Evolutionary conservation across 2,797 vertebrate species (phyloP), one percentile per base, ranked within the genome.

Genomic region (Crenichthys baileyi): DNA sequence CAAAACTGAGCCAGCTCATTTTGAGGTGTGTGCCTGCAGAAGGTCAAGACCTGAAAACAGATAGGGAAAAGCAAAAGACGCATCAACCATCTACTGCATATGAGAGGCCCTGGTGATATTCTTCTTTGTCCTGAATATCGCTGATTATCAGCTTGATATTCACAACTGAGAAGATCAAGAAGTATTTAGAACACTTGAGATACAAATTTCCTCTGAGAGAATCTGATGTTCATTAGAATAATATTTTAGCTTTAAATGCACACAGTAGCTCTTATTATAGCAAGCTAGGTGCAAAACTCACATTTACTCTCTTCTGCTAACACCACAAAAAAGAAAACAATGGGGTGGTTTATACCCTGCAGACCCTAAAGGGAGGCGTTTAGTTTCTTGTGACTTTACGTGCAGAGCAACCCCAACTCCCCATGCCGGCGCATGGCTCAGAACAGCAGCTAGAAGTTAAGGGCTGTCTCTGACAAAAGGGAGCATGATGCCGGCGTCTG

Each of bases 1-100:
- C 95, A 95, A 95, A 96, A 96, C 96, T 96, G 96, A 95, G 95
- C 96, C 90, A 93, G 96, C 95, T 96, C 95, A 95, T 96, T 91
- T 96, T 93, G 95, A 96, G 96, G 94, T 55, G 90, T 87, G 92
- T 88, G 86, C 78, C 73, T 74, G 85, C 93, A 94, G 95, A 96
- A 97, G 96, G 96, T 97, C 96, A 90, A 67, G 89, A 91, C 90
- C 93, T 83, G 86, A 92, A 93, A 93, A 95, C 93, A 93, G 85
- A 92, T 90, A 91, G 91, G 92, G 90, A 92, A 93, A 95, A 89
- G 90, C 91, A 88, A 85, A 84, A 89, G 91, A 90, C 93, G 85
- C 86, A 90, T 87, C 93, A 90, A 92, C 92, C 63, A 70, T 58
- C 58, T 13, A 15, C 60, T 12, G 29, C 13, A 53, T 22, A 50